Percentiles rank a stretch among this genome's conserved stretches.
phyloP scores from a whole-genome alignment of 1,140 invertebrate species.

The Bombus sylvicola region DNA sequence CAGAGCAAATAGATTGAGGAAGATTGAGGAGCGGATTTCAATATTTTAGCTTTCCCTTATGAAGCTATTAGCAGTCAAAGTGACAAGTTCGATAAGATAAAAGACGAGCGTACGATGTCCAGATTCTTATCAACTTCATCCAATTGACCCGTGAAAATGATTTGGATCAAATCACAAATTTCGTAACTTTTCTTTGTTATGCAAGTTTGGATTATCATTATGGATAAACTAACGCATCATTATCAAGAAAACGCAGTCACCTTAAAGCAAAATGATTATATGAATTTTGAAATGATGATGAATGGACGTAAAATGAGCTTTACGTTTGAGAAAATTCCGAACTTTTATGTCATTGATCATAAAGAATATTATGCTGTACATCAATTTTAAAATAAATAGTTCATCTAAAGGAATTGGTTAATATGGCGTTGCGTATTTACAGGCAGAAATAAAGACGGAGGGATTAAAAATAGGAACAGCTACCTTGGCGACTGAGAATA shows the following conservation, averaged over 20 bases:
- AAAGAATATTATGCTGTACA: conserved; percentile 52
- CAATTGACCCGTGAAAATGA: neutral
- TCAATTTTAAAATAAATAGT: neutral
- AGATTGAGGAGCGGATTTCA: neutral
- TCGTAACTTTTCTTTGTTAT: neutral
- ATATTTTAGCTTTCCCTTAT: neutral
- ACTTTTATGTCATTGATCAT: conserved; percentile 61
- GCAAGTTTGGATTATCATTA: neutral
- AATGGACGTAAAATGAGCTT: conserved; percentile 54
- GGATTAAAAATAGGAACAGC: conserved; percentile 64
- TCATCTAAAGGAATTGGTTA: neutral
- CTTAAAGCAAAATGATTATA: conserved; percentile 55
- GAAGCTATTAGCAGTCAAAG: conserved; percentile 1
- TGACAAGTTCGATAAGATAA: conserved; percentile 9
- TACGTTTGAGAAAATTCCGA: conserved; percentile 52
- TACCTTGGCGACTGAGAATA: conserved; percentile 54
- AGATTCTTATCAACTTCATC: neutral
- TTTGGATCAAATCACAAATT: neutral
- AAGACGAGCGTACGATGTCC: neutral
- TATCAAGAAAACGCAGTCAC: conserved; percentile 56
- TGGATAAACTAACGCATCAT: conserved; percentile 46
- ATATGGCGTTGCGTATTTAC: neutral
- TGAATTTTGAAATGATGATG: conserved; percentile 54
- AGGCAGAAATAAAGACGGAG: conserved; percentile 63
- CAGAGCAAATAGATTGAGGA: neutral